These are phyloP conservation scores for Ceratotherium simum DNA, from an alignment of 2,113 vertebrate genomes.

Conservation along the genomic window DNA sequence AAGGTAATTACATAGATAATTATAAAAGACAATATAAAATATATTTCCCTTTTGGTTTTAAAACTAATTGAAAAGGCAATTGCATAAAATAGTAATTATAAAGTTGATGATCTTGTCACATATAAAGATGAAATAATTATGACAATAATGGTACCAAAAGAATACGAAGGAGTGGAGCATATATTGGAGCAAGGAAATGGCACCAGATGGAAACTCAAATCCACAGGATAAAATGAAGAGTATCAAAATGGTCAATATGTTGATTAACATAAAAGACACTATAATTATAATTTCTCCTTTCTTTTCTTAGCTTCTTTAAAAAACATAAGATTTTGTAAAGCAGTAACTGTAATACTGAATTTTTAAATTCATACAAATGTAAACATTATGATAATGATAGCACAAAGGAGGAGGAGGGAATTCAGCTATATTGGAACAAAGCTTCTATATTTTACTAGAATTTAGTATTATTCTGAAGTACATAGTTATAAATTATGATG, in stretches of 20 bases:
- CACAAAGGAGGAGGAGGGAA: too few relatives aligned
- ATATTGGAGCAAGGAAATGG: too few relatives aligned
- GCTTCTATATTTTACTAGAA: not conserved
- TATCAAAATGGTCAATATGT: not conserved
- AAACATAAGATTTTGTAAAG: not conserved
- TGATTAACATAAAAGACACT: not conserved
- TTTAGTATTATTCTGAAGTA: too few relatives aligned
- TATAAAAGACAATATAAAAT: not conserved
- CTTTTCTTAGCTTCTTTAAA: not conserved
- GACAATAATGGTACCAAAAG: too few relatives aligned
- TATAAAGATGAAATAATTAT: too few relatives aligned
- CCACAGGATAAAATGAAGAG: not conserved
- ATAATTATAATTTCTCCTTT: not conserved
- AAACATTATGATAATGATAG: not conserved
- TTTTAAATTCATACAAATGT: not conserved
- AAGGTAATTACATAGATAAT: not conserved
- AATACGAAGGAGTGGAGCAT: too few relatives aligned
- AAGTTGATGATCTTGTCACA: too few relatives aligned
- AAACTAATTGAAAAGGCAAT: not conserved
- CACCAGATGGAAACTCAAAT: too few relatives aligned
- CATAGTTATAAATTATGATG: too few relatives aligned
- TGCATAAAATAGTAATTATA: too few relatives aligned
- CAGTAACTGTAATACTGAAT: not conserved
- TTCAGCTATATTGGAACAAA: too few relatives aligned
- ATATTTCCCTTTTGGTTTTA: not conserved